Base-by-base conservation (phyloP, 2,797 vertebrate species). In the Notamacropus eugenii region DNA sequence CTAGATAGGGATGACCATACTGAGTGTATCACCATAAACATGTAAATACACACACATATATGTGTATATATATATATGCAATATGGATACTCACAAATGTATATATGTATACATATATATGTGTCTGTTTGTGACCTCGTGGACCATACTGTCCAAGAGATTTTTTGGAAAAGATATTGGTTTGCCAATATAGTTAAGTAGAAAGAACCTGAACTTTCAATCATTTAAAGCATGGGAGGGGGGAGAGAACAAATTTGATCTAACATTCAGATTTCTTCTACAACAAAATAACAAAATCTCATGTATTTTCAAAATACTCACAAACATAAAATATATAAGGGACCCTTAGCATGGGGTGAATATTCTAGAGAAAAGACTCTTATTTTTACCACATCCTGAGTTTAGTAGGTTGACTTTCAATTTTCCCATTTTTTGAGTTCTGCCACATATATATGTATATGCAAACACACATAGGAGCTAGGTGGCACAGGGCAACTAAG, bases 331-430 rank as follows among this genome's bases (percentile, higher is more conserved):
- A 94, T 90, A 95, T 14, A 92, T 91, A 87, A 93, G 29, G 34
- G 46, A 91, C 11, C 74, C 1, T 29, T 0, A 74, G 57, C 13
- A 87, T 50, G 92, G 90, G 31, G 90, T 96, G 96, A 82, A 93
- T 94, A 95, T 90, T 57, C 94, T 96, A 27, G 92, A 97, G 57
- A 95, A 96, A 97, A 93, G 92, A 52, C 19, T 87, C 91, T 93
- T 57, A 62, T 67, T 92, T 94, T 54, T 11, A 93, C 54, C 93
- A 93, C 59, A 19, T 92, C 19, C 55, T 12, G 40, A 46, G 93
- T 4, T 91, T 52, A 28, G 4, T 62, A 95, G 90, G 29, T 55
- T 97, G 93, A 94, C 74, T 93, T 96, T 93, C 55, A 94, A 94
- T 95, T 97, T 96, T 31, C 40, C 56, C 59, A 6, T 50, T 67